These are phyloP conservation scores for Scaptomyza cyrtandrae DNA, from an alignment of 2,888 invertebrate genomes.

Conservation along the genomic window DNA sequence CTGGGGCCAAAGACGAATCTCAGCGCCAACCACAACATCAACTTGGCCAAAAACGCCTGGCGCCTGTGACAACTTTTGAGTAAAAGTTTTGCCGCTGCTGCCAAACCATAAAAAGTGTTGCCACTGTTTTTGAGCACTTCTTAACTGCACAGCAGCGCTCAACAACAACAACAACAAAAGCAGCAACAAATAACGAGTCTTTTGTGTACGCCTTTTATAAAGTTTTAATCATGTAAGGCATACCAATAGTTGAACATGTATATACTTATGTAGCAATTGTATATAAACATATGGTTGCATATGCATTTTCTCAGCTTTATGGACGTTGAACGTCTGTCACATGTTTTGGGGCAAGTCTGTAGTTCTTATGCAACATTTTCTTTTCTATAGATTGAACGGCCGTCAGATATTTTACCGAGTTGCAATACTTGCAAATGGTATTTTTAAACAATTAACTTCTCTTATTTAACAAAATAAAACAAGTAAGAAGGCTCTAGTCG, in stretches of 20 bases:
- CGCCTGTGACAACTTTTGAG: slow-evolving; percentile 66
- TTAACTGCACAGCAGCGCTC: slow-evolving; percentile 43
- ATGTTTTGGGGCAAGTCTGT: too few relatives aligned
- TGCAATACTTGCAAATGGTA: too few relatives aligned
- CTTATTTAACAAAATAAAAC: too few relatives aligned
- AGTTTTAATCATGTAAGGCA: slow-evolving; percentile 66
- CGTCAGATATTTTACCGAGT: neutral
- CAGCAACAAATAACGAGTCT: slow-evolving; percentile 17
- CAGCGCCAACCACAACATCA: slow-evolving; percentile 42
- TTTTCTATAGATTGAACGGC: slow-evolving; percentile 8
- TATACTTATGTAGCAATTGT: neutral
- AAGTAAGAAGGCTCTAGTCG: too few relatives aligned
- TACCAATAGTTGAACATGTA: slow-evolving; percentile 40
- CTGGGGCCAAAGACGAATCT: slow-evolving; percentile 35
- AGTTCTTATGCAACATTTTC: slow-evolving; percentile 5
- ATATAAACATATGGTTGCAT: neutral
- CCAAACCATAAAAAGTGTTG: slow-evolving; percentile 41
- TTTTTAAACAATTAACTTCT: too few relatives aligned
- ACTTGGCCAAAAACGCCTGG: slow-evolving; percentile 64
- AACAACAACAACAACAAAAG: slow-evolving; percentile 3
- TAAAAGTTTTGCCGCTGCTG: slow-evolving; percentile 57
- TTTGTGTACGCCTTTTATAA: slow-evolving; percentile 51
- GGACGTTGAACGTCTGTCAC: neutral
- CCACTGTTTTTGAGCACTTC: slow-evolving; percentile 56
- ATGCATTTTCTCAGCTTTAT: neutral